Base-by-base conservation (phyloP, 2,113 vertebrate species). In the Sminthopsis crassicaudata region DNA sequence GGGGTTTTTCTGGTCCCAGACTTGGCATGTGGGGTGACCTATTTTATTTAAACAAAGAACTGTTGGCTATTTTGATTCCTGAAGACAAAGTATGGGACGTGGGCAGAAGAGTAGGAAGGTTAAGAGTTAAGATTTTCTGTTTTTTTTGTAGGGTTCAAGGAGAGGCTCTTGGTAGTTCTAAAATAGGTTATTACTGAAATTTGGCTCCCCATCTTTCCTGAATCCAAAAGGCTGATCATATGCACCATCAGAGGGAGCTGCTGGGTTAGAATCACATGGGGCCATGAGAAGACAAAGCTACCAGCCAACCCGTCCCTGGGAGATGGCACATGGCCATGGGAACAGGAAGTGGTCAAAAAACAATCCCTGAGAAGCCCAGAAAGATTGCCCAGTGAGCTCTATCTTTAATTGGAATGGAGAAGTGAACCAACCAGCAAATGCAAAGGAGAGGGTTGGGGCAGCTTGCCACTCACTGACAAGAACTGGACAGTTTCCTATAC, bases 111-210 rank as follows among this genome's bases (percentile, higher is more conserved):
- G 6, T 60, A 30, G 52, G 36, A 94, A 22, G 14, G 16, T 9
- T 9, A 92, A 76, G 46, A 91, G 90, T 48, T 89, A 90, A 84
- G 50, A 53, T 89, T 26, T 5, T 11, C 25, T 11, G 26, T 95
- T 92, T 9, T 27, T 93, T 14, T 91, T 94, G 51, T n/a, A 57
- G 26, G 19, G 27, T 27, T 10, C 94, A 92, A 94, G 30, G 23
- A 46, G 52, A 76, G 36, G 0, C 14, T 30, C 12, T 94, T 88
- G 90, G 27, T 53, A 57, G 54, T 90, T 92, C 60, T 90, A 46
- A 94, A 93, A n/a, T 24, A 96, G 94, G 23, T 12, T 93, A 91
- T 96, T 53, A 67, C 5, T 16, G 60, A 76, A 76, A 76, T 30
- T 36, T 67, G 57, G 30, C 53, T 50, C 10, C 24, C 88, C 25